phyloP scores from a whole-genome alignment of 2,797 vertebrate genomes.

The Sebastes flavidus region DNA sequence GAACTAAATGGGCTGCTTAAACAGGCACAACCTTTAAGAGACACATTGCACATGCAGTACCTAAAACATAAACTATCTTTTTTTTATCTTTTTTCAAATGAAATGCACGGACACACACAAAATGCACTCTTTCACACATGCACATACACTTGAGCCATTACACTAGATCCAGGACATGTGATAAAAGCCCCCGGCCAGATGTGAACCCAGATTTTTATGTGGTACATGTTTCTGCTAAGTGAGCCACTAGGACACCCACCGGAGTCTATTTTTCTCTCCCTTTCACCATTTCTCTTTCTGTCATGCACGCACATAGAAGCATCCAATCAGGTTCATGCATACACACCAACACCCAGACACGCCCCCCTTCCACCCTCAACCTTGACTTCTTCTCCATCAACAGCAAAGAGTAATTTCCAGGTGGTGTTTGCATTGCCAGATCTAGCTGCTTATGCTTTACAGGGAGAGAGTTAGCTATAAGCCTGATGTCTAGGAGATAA shows the following conservation, averaged over 20 bases:
- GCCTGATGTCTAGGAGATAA: conserved; percentile 70
- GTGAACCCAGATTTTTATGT: conserved; percentile 62
- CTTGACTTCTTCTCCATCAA: conserved; percentile 62
- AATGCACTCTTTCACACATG: conserved; percentile 1
- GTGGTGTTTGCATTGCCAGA: conserved; percentile 61
- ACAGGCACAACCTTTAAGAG: background rate
- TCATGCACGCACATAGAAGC: conserved; percentile 8
- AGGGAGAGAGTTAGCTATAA: conserved; percentile 57
- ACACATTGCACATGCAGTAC: background rate
- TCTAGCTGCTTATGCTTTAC: conserved; percentile 48
- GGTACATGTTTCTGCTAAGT: conserved; percentile 55
- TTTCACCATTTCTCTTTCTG: conserved; percentile 17
- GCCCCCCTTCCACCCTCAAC: conserved; percentile 47
- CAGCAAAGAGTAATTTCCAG: conserved; percentile 63
- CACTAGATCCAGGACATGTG: conserved; percentile 67
- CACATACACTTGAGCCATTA: conserved; percentile 20
- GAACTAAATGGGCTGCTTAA: background rate
- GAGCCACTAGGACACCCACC: conserved; percentile 48
- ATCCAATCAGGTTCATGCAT: conserved; percentile 21
- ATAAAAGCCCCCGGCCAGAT: conserved; percentile 57
- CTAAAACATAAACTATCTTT: background rate
- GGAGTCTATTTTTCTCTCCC: conserved; percentile 32
- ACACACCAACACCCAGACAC: conserved; percentile 12
- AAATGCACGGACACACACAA: conserved; percentile 13
- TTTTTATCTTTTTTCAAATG: background rate